Evolutionary conservation across 1,140 invertebrate species (phyloP).

Genomic region (Dendrolimus punctatus): DNA sequence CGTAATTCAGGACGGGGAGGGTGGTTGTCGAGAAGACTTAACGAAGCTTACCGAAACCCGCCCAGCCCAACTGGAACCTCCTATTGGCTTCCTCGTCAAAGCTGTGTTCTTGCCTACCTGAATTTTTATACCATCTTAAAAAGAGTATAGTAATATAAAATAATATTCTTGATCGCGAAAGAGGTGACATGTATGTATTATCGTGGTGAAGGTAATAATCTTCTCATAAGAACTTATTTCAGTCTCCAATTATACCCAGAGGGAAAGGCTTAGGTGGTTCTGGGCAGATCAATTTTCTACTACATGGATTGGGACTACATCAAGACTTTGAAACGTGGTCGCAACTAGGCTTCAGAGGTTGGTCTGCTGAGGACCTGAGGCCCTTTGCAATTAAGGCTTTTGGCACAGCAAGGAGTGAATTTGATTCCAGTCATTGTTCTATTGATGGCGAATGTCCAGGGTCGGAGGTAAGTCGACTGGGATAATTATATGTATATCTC

Average conservation of each 20-base stretch:
- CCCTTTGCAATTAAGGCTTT: conserved; percentile 70
- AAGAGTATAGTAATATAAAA: too few relatives aligned
- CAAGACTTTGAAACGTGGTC: conserved; percentile 76
- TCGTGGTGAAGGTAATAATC: neutral
- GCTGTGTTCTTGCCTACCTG: too few relatives aligned
- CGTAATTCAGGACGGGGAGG: too few relatives aligned
- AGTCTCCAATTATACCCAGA: conserved; percentile 76
- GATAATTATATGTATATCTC: too few relatives aligned
- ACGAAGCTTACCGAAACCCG: too few relatives aligned
- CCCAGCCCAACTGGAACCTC: too few relatives aligned
- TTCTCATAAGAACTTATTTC: conserved; percentile 9
- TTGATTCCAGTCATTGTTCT: conserved; percentile 38
- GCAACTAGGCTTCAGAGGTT: conserved; percentile 64
- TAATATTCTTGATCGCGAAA: too few relatives aligned
- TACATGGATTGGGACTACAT: conserved; percentile 76
- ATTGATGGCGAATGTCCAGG: conserved; percentile 48
- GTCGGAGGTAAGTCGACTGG: conserved; percentile 27
- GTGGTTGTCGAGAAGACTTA: too few relatives aligned
- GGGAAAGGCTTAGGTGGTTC: conserved; percentile 81
- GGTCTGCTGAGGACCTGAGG: conserved; percentile 71
- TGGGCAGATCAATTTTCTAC: conserved; percentile 79
- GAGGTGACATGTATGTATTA: too few relatives aligned
- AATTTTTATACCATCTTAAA: too few relatives aligned
- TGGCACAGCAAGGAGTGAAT: conserved; percentile 47
- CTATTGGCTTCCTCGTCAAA: too few relatives aligned